A percentile compares a stretch with the other conserved stretches of the same genome.
Conservation (phyloP, 2,113 vertebrate species). For the Struthio camelus region DNA sequence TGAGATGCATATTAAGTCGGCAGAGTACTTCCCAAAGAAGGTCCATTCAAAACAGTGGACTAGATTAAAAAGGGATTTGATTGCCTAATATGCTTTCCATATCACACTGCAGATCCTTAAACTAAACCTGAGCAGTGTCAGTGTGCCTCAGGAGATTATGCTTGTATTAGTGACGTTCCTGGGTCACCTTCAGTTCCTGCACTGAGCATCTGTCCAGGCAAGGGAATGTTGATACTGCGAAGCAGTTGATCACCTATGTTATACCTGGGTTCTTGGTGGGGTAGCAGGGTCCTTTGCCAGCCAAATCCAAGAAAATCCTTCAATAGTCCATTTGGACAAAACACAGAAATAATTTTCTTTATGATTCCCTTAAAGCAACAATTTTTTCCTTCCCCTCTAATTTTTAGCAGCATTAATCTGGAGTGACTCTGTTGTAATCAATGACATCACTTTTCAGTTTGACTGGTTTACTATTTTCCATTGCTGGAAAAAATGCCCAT, state of each 20-base stretch:
- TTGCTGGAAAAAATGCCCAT: neutral
- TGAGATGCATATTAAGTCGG: neutral
- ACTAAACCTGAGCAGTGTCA: neutral
- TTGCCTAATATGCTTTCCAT: neutral
- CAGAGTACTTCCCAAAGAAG: neutral
- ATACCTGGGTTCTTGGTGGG: neutral
- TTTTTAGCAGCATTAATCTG: neutral
- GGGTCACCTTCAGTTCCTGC: neutral
- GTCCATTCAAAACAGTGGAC: neutral
- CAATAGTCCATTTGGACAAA: neutral
- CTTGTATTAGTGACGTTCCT: neutral
- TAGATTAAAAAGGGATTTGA: neutral
- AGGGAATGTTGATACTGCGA: neutral
- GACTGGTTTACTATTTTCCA: neutral
- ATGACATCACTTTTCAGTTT: neutral
- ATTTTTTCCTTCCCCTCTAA: neutral
- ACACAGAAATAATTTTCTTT: neutral
- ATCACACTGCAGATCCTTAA: neutral
- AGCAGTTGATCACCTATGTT: accelerated
- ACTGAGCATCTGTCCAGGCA: accelerated
- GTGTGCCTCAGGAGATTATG: neutral
- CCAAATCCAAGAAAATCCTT: neutral
- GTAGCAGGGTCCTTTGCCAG: neutral
- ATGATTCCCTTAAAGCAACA: neutral
- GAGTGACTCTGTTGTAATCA: neutral